Conservation (phyloP, 1,140 invertebrate species). For the Drosophila setifemur region DNA sequence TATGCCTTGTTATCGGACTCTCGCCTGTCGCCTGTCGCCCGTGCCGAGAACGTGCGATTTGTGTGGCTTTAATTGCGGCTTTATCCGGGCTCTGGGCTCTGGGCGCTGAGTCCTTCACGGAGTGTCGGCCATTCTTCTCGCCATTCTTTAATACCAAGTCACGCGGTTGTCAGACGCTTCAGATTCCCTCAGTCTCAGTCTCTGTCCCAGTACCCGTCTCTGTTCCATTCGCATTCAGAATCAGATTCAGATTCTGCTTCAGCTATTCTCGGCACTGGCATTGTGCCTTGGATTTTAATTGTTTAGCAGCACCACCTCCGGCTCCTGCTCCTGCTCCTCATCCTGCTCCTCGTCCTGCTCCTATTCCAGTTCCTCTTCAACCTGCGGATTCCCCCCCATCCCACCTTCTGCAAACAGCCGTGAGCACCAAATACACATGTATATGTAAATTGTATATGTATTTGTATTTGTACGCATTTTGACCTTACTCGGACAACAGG, state of each 20-base stretch:
- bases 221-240: too few relatives aligned
- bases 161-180: slow-evolving; percentile 34
- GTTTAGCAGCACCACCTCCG: slow-evolving; percentile 32
- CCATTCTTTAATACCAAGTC: slow-evolving; percentile 23
- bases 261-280: slow-evolving; percentile 57
- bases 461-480: background rate
- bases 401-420: slow-evolving; percentile 17
- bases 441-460: too few relatives aligned
- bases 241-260: background rate
- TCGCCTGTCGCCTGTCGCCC: slow-evolving; percentile 6
- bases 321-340: slow-evolving; percentile 8
- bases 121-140: slow-evolving; percentile 38
- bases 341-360: background rate
- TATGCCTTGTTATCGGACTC: slow-evolving; percentile 28
- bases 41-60: slow-evolving; percentile 15
- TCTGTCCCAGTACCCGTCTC: too few relatives aligned
- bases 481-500: slow-evolving; percentile 29
- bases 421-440: slow-evolving; percentile 1
- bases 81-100: slow-evolving; percentile 18
- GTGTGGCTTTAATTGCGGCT: slow-evolving; percentile 47
- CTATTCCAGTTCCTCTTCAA: background rate
- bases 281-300: slow-evolving; percentile 44
- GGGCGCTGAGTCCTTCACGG: slow-evolving; percentile 19
- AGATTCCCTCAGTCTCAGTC: background rate
- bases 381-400: background rate